Evolutionary conservation across 2,888 invertebrate genomes (phyloP).

Genomic region (Litoditis marina): DNA sequence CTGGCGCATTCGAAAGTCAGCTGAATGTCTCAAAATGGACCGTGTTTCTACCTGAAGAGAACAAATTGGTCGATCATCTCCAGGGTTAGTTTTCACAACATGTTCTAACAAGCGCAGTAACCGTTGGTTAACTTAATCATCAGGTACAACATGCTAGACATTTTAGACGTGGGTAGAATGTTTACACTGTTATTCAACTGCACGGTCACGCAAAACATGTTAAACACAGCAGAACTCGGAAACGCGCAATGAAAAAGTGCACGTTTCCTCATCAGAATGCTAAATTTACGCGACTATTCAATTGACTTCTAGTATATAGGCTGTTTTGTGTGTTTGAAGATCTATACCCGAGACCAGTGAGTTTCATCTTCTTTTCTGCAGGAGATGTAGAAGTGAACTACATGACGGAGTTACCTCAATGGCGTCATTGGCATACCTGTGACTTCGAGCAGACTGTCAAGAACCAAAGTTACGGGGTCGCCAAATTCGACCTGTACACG

Average conservation of each 20-base stretch:
- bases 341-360: no score
- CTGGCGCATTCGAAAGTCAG: slow-evolving; percentile 11
- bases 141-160: no score
- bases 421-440: slow-evolving; percentile 18
- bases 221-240: no score
- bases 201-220: no score
- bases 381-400: slow-evolving; percentile 21
- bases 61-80: slow-evolving; percentile 9
- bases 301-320: no score
- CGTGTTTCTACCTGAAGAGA: slow-evolving; percentile 15
- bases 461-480: slow-evolving; percentile 5
- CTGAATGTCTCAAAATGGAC: slow-evolving; percentile 10
- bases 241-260: no score
- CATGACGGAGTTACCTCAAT: slow-evolving; percentile 15
- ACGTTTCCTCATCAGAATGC: no score
- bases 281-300: no score
- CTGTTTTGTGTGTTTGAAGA: no score
- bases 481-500: slow-evolving; percentile 18
- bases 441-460: slow-evolving; percentile 18
- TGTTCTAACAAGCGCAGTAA: no score
- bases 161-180: no score
- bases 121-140: neutral
- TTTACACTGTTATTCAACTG: no score
- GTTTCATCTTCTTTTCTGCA: neutral
- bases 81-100: slow-evolving; percentile 8